phyloP scores from a whole-genome alignment of 2,888 invertebrate genomes.

The Drosophila prolongata region DNA sequence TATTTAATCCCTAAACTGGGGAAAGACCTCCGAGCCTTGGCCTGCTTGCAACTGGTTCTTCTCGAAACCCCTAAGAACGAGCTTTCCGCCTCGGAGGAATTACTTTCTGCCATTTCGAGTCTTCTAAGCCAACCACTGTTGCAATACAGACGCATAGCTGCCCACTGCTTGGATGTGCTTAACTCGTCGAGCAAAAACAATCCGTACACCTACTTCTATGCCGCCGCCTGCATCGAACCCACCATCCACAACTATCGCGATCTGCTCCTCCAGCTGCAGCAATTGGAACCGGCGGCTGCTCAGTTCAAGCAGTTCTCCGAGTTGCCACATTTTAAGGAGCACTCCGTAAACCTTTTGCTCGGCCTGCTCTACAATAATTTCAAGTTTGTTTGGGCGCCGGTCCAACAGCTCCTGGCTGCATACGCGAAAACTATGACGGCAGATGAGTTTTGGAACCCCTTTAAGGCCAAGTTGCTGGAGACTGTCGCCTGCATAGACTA shows the following conservation, averaged over 20 bases:
- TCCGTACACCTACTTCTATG: conserved; percentile 88
- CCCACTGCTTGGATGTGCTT: conserved; percentile 90
- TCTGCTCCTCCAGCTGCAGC: conserved; percentile 90
- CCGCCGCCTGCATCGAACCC: conserved; percentile 89
- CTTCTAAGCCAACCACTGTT: conserved; percentile 90
- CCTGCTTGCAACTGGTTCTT: conserved; percentile 83
- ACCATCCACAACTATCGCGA: conserved; percentile 92
- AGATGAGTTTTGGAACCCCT: conserved; percentile 90
- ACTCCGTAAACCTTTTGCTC: conserved; percentile 91
- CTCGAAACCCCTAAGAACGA: conserved; percentile 82
- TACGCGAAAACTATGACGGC: conserved; percentile 88
- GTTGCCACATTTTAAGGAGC: conserved; percentile 86
- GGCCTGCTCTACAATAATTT: conserved; percentile 95
- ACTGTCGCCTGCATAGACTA: conserved; percentile 85
- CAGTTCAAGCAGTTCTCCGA: conserved; percentile 85
- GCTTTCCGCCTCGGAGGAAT: conserved; percentile 68
- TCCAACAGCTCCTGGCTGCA: conserved; percentile 89
- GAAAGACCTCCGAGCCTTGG: conserved; percentile 79
- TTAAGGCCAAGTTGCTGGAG: conserved; percentile 86
- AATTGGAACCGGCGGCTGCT: conserved; percentile 88
- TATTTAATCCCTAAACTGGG: conserved; percentile 48
- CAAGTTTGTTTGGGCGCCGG: conserved; percentile 94
- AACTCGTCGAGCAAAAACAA: conserved; percentile 77
- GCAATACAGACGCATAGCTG: conserved; percentile 88
- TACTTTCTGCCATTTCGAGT: conserved; percentile 81